Conservation (phyloP, 2,113 vertebrate species). For the Vidua chalybeata region DNA sequence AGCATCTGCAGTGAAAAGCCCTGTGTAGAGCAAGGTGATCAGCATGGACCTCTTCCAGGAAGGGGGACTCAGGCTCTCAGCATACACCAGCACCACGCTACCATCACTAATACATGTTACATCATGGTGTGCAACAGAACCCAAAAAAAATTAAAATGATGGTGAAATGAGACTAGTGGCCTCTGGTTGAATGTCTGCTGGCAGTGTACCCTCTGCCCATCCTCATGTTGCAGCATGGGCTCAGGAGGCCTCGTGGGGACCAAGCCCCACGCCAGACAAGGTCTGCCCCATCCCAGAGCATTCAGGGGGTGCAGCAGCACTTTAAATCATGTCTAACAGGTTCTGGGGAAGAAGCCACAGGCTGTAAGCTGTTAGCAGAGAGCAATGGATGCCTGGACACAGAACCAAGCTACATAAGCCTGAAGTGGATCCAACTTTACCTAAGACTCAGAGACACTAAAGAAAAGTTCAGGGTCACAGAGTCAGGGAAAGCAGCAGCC, state of each 20-base stretch:
- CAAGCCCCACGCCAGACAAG: not conserved
- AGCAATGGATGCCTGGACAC: not conserved
- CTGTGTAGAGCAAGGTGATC: not conserved
- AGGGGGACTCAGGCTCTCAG: not conserved
- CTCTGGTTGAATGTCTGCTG: not conserved
- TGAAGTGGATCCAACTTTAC: not conserved
- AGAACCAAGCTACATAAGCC: not conserved
- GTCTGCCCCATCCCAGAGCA: not conserved
- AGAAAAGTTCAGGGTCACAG: not conserved
- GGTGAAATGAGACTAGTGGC: not conserved
- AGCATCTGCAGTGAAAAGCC: not conserved
- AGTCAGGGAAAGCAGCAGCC: not conserved
- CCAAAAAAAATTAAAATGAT: rapidly evolving
- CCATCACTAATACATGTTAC: not conserved
- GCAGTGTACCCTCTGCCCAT: not conserved
- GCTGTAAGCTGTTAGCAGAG: not conserved
- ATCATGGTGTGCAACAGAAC: not conserved
- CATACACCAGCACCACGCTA: not conserved
- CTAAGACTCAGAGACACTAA: slow-evolving; percentile 6
- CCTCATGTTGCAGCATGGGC: not conserved
- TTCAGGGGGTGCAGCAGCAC: not conserved
- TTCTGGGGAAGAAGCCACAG: not conserved
- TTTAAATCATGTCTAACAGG: not conserved
- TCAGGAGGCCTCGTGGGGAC: not conserved
- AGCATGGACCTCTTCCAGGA: rapidly evolving